Percentiles rank a stretch among this genome's conserved stretches.
Evolutionary conservation across 2,888 invertebrate genomes (phyloP).

Genomic region (Lasioglossum figueresi): DNA sequence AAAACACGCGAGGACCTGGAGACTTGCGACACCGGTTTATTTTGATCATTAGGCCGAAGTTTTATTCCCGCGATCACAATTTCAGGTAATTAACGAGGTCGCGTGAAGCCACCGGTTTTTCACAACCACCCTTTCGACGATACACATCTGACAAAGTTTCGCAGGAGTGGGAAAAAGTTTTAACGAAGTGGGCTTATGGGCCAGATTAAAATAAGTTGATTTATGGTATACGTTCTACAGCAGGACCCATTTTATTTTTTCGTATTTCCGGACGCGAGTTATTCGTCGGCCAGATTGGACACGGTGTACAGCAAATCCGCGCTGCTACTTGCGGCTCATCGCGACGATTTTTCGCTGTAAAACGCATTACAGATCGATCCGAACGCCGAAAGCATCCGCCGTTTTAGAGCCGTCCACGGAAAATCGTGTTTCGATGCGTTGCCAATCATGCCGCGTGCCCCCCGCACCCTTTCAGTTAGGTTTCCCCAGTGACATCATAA

Average conservation of each 20-base stretch:
- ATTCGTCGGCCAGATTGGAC: slow-evolving; percentile 16
- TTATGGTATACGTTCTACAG: not conserved
- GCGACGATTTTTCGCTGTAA: not conserved
- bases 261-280: not conserved
- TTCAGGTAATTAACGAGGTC: slow-evolving; percentile 19
- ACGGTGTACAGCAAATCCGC: not conserved
- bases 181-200: slow-evolving; percentile 24
- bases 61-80: slow-evolving; percentile 20
- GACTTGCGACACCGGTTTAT: not conserved
- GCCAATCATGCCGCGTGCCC: not conserved
- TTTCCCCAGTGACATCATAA: not conserved
- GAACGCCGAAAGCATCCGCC: not conserved
- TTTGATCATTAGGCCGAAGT: slow-evolving; percentile 5
- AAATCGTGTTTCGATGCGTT: not conserved
- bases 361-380: slow-evolving; percentile 1
- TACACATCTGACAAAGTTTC: not conserved
- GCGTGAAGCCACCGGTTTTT: not conserved
- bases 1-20: not conserved
- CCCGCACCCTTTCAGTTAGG: not conserved
- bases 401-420: not conserved
- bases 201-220: slow-evolving; percentile 30
- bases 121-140: not conserved
- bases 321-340: slow-evolving; percentile 11
- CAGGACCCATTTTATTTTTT: not conserved
- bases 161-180: slow-evolving; percentile 17